Base-by-base conservation (phyloP, 2,797 vertebrate species). In the Rhinophrynus dorsalis region DNA sequence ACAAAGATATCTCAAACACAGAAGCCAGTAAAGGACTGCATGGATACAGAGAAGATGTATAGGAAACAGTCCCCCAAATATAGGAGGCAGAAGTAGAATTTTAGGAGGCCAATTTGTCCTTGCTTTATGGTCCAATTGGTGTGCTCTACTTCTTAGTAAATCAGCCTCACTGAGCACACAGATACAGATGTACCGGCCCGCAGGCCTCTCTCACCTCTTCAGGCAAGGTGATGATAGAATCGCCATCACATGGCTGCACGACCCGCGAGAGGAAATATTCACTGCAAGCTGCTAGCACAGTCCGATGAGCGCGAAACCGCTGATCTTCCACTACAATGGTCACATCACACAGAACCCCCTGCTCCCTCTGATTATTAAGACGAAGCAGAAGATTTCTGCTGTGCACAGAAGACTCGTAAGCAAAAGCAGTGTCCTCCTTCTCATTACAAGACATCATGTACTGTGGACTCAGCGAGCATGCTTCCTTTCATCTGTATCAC, bases 381-480 rank as follows among this genome's bases (percentile, higher is more conserved):
- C 91, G 90, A 67, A 88, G 90, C 17, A 99, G 89, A 9, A 98
- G 84, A 11, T 94, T 92, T 75, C 84, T 77, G 55, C 94, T 92
- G 84, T 99, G 96, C 68, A 95, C 90, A 0, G 95, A 93, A 2
- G 96, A 99, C 77, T 98, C 94, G 32, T 98, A 99, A 30, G 94
- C 94, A 86, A 98, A 99, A 74, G 87, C 87, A 3, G 93, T 88
- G 4, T 79, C 88, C 29, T 88, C 92, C 70, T 84, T 90, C 82
- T 91, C 88, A 79, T 86, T 92, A 79, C 88, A 85, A 77, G 92
- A 89, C 96, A 98, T 98, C 81, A 85, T 90, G 89, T 80, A 80
- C 68, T 78, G 82, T 79, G 75, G 76, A 44, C 76, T 86, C 26
- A 74, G 78, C 76, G 65, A 83, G 83, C 90, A 91, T 91, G 78